Conservation (phyloP, 92 coral and sea anemone genomes). For the Pocillopora grandis region DNA sequence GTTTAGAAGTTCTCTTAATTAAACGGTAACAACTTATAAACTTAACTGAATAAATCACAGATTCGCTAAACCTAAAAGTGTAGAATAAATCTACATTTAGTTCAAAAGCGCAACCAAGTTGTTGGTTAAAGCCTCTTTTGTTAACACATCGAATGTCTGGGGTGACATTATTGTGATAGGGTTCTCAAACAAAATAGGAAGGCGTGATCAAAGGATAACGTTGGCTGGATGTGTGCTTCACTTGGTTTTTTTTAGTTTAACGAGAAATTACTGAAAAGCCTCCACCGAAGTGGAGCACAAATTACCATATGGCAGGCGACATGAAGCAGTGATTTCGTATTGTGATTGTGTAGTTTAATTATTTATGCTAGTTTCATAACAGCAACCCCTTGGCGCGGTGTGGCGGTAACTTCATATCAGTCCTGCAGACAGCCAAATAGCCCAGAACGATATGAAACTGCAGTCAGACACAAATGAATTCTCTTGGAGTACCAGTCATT, state of each 20-base stretch:
- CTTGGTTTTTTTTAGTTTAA: neutral
- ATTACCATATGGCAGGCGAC: conserved; percentile 15
- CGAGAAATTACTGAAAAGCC: neutral
- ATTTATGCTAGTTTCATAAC: neutral
- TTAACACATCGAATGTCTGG: conserved; percentile 7
- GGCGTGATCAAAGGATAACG: conserved; percentile 19
- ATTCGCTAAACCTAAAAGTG: neutral
- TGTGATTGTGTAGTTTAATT: conserved; percentile 8
- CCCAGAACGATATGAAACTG: neutral
- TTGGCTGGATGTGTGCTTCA: conserved; percentile 9
- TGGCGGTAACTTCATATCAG: neutral
- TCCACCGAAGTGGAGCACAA: neutral
- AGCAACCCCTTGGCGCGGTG: neutral
- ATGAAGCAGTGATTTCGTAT: neutral
- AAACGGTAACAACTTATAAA: conserved; percentile 10
- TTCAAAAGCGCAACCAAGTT: neutral
- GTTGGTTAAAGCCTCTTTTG: neutral
- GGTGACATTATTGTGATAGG: neutral
- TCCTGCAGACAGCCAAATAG: neutral
- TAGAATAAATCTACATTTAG: neutral
- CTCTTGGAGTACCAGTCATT: neutral
- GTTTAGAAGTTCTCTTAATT: conserved; percentile 12
- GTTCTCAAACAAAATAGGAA: conserved; percentile 18
- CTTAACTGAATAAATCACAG: neutral
- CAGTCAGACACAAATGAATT: neutral